phyloP scores from a whole-genome alignment of 2,888 invertebrate genomes.

The Tricholauxania praeusta region DNA sequence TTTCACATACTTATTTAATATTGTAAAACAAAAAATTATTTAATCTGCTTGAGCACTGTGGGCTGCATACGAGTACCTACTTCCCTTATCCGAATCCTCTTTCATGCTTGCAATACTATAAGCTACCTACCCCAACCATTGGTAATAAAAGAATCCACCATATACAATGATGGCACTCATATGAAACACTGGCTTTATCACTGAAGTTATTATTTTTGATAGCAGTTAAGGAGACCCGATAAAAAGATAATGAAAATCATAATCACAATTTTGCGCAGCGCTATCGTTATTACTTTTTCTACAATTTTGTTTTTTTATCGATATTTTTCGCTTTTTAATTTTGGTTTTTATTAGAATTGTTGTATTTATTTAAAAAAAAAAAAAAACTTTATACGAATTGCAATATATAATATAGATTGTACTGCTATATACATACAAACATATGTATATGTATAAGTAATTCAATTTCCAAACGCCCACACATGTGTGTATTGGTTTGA shows the following conservation, averaged over 20 bases:
- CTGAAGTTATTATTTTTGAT: constrained; percentile 28
- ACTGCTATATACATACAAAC: not conserved
- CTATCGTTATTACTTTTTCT: not conserved
- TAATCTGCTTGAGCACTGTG: no score
- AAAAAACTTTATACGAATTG: not conserved
- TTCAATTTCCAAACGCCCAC: not conserved
- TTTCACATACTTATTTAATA: not conserved
- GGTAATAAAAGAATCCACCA: no score
- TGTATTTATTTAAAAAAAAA: not conserved
- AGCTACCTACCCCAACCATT: no score
- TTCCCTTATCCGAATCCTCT: no score
- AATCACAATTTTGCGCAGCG: constrained; percentile 21
- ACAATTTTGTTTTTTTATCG: no score
- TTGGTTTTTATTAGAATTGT: not conserved
- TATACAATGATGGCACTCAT: no score
- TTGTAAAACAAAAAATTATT: no score
- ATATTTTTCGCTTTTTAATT: no score
- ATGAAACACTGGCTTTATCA: constrained; percentile 12
- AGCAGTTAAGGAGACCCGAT: constrained; percentile 22
- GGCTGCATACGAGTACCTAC: no score
- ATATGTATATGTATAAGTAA: not conserved
- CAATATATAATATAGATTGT: not conserved
- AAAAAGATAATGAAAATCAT: constrained; percentile 29
- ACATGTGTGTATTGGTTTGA: not conserved
- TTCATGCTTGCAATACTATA: no score